Evolutionary conservation across 2,113 vertebrate genomes (phyloP).

Genomic region (Bettongia penicillata): DNA sequence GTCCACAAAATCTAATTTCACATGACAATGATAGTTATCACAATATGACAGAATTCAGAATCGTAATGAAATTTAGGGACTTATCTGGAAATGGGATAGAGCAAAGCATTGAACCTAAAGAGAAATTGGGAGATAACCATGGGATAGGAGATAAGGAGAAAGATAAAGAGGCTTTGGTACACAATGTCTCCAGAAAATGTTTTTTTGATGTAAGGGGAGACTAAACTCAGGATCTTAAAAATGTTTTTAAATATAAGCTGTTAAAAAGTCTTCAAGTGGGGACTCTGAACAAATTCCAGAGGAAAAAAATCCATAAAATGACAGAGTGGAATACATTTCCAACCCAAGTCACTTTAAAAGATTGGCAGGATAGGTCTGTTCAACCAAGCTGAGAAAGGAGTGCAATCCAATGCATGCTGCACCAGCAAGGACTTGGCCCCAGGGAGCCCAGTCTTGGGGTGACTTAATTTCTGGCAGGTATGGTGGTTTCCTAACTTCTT

Average conservation of each 20-base stretch:
- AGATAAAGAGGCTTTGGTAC: neutral
- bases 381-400: too few relatives aligned
- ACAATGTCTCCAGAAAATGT: neutral
- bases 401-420: too few relatives aligned
- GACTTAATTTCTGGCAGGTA: too few relatives aligned
- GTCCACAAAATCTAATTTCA: neutral
- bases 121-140: constrained; percentile 10
- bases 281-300: too few relatives aligned
- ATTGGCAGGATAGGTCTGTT: too few relatives aligned
- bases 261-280: too few relatives aligned
- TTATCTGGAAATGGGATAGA: neutral
- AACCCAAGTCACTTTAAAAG: too few relatives aligned
- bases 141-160: neutral
- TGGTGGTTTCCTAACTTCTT: too few relatives aligned
- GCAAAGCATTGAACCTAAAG: constrained; percentile 27
- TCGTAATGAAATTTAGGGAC: neutral
- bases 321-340: too few relatives aligned
- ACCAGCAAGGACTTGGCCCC: too few relatives aligned
- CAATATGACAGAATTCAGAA: neutral
- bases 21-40: neutral
- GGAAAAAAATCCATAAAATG: too few relatives aligned
- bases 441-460: too few relatives aligned
- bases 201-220: neutral
- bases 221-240: neutral
- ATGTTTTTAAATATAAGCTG: neutral